Evolutionary conservation across 1,140 invertebrate species (phyloP), one percentile per base, ranked within the genome.

Genomic region (Orussus abietinus): DNA sequence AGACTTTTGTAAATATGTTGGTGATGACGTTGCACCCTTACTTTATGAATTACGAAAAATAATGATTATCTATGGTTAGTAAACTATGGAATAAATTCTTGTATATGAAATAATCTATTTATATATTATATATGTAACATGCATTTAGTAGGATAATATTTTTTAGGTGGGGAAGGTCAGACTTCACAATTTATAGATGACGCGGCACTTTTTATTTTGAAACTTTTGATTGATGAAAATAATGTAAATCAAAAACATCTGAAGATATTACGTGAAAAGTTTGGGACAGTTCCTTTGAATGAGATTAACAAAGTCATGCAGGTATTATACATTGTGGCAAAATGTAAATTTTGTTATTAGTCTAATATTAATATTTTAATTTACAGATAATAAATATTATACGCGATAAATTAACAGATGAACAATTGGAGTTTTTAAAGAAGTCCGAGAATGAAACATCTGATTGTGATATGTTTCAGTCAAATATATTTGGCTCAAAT

Each of bases 181-280:
- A 46, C 71, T 19, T 51, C 69, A 44, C 76, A 83, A 39, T 59
- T 80, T 7, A 66, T 82, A 17, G 78, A 85, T 58, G 80, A 84
- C 59, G 76, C 81, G 26, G 65, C 77, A 15, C 67, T 84, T 3
- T 78, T 80, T 48, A 52, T 79, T 3, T 66, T 86, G 22, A 64
- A 76, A 42, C 62, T 84, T 47, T 83, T 86, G 42, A 66, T 82
- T 6, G 66, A 78, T 45, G 74, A 80, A 28, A 74, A 76, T 41
- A 66, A 76, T 42, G 75, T 85, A 4, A 75, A 77, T 39, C 64
- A 77, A 4, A 76, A 75, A 39, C 75, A 77, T 62, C 53, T 72
- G 12, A 64, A 67, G 20, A 53, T 75, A 52, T 68, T 81, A 28
- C 75, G 75, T 35, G 76, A 75, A 55, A 78, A 72, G 45, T 77